Conservation (phyloP, 2,113 vertebrate genomes). For the Oenanthe oenanthe region DNA sequence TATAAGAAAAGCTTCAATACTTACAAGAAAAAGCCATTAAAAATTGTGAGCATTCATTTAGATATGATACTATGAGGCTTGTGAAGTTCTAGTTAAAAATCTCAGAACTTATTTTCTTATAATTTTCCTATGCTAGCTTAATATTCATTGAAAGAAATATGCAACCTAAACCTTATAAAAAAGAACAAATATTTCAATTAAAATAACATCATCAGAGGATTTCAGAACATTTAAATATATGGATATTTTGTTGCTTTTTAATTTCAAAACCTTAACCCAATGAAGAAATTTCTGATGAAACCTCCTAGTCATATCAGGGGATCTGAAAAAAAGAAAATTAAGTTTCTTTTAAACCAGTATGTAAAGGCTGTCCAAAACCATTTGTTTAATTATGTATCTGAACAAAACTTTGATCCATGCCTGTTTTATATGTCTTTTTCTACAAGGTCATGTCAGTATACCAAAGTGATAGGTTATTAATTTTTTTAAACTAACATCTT, state of each 20-base stretch:
- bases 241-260: neutral
- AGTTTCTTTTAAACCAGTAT: neutral
- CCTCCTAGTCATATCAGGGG: neutral
- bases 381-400: neutral
- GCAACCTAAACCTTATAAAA: neutral
- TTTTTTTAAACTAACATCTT: conserved; percentile 1
- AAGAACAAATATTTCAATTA: neutral
- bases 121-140: neutral
- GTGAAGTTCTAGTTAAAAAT: neutral
- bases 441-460: conserved; percentile 6
- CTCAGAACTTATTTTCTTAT: neutral
- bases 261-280: neutral
- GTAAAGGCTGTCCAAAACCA: neutral
- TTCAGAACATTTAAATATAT: neutral
- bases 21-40: neutral
- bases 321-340: neutral
- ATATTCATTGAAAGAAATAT: neutral
- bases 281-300: neutral
- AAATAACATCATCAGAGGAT: neutral
- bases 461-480: conserved; percentile 8
- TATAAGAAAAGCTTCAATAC: neutral
- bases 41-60: neutral
- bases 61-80: neutral
- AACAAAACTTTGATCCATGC: conserved; percentile 30
- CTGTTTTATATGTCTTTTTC: conserved; percentile 17